Evolutionary conservation across 2,113 vertebrate genomes (phyloP).

Genomic region (Nanorana parkeri): DNA sequence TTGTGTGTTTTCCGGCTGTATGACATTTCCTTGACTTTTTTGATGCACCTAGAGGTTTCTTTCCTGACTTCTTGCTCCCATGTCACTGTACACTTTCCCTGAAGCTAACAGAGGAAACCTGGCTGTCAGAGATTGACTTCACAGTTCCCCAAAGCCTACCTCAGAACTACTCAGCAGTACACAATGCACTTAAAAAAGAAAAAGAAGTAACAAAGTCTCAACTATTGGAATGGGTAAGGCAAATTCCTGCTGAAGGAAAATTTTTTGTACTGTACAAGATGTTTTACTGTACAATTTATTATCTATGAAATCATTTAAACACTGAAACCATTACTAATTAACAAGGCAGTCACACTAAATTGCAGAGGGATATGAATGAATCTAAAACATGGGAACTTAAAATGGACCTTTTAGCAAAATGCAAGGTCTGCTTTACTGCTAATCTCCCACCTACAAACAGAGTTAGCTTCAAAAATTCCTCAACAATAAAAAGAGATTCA

Average conservation of each 20-base stretch:
- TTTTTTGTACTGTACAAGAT: background rate
- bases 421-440: no score
- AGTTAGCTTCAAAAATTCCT: no score
- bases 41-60: constrained; percentile 35
- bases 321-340: no score
- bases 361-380: no score
- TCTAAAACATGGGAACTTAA: no score
- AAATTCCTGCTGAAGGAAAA: background rate
- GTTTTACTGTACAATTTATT: background rate
- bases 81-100: constrained; percentile 41
- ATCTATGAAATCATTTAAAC: no score
- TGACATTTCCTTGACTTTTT: constrained; percentile 46
- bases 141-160: constrained; percentile 29
- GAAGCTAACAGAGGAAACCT: constrained; percentile 29
- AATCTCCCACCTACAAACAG: no score
- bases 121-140: constrained; percentile 40
- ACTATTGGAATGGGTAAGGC: background rate
- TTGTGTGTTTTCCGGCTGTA: constrained; percentile 12
- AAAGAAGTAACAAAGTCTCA: background rate
- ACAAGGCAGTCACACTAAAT: no score
- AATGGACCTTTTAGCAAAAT: no score
- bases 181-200: constrained; percentile 17
- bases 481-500: no score
- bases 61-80: background rate
- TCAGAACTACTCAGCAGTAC: constrained; percentile 17